A percentile compares a stretch with the other conserved stretches of the same genome.
These are phyloP conservation scores for Kryptopterus vitreolus DNA, from an alignment of 2,797 vertebrate species.

Conservation along the genomic window DNA sequence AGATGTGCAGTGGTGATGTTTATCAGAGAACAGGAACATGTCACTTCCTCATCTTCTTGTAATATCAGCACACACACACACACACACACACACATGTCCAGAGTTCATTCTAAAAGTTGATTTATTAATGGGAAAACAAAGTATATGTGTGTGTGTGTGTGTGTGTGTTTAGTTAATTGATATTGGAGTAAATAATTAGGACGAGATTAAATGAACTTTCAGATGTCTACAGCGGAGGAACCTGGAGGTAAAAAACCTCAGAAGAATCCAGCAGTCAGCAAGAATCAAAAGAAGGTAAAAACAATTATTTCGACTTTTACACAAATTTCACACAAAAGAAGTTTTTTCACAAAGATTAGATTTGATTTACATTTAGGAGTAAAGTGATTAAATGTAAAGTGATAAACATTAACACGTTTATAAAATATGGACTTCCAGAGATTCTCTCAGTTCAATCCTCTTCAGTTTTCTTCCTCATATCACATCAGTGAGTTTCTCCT, in stretches of 20 bases:
- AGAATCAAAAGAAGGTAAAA: constrained; percentile 87
- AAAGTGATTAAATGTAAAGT: no score
- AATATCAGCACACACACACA: not conserved
- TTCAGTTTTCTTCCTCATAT: no score
- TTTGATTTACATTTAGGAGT: no score
- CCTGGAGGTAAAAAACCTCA: constrained; percentile 69
- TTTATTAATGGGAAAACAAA: not conserved
- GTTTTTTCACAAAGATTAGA: no score
- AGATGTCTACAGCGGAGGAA: constrained; percentile 78
- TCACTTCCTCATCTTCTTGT: constrained; percentile 44
- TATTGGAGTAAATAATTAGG: constrained; percentile 40
- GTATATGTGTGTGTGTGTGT: not conserved
- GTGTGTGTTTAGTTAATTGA: constrained; percentile 44
- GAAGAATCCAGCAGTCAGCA: constrained; percentile 67
- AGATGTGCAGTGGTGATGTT: constrained; percentile 7
- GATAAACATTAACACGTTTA: no score
- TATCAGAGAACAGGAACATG: constrained; percentile 39
- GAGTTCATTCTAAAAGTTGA: not conserved
- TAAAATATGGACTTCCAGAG: no score
- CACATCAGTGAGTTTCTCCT: no score
- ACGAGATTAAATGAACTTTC: constrained; percentile 30
- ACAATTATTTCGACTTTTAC: not conserved
- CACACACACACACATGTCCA: not conserved
- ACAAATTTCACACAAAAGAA: no score
- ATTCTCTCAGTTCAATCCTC: no score